Percentiles rank a stretch among this genome's conserved stretches.
phyloP scores from a whole-genome alignment of 2,888 invertebrate genomes.

The Tenodera sinensis region DNA sequence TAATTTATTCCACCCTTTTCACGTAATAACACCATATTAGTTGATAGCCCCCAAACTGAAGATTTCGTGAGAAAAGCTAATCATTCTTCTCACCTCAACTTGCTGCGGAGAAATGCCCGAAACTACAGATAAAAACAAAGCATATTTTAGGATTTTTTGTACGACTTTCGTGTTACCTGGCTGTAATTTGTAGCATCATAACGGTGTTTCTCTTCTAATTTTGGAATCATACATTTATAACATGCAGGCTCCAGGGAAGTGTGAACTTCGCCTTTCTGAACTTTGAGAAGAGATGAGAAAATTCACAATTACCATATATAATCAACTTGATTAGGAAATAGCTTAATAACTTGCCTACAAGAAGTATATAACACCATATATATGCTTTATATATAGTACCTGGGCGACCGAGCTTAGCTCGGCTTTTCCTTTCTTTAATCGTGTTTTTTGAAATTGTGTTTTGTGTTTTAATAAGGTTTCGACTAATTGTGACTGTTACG shows the following conservation, averaged over 20 bases:
- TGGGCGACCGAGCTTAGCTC: too few relatives aligned
- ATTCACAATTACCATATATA: neutral
- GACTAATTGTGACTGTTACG: too few relatives aligned
- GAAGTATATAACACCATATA: too few relatives aligned
- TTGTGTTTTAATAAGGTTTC: too few relatives aligned
- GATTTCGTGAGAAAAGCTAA: neutral
- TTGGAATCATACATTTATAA: neutral
- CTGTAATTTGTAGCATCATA: neutral
- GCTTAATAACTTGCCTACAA: too few relatives aligned
- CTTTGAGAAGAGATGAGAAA: neutral
- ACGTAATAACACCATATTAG: neutral
- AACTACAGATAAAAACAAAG: neutral
- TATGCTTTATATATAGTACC: too few relatives aligned
- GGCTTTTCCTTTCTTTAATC: too few relatives aligned
- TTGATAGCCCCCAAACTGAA: neutral
- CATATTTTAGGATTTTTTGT: neutral
- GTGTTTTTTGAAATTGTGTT: too few relatives aligned
- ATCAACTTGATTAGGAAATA: too few relatives aligned
- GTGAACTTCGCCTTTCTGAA: neutral
- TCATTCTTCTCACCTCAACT: neutral
- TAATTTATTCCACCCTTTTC: neutral
- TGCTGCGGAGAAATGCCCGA: neutral
- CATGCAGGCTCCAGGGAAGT: neutral
- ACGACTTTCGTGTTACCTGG: neutral
- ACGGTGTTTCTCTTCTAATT: neutral